A percentile compares a stretch with the other conserved stretches of the same genome.
Evolutionary conservation across 2,888 invertebrate genomes (phyloP).

Genomic region (Nephrocerus scutellatus): DNA sequence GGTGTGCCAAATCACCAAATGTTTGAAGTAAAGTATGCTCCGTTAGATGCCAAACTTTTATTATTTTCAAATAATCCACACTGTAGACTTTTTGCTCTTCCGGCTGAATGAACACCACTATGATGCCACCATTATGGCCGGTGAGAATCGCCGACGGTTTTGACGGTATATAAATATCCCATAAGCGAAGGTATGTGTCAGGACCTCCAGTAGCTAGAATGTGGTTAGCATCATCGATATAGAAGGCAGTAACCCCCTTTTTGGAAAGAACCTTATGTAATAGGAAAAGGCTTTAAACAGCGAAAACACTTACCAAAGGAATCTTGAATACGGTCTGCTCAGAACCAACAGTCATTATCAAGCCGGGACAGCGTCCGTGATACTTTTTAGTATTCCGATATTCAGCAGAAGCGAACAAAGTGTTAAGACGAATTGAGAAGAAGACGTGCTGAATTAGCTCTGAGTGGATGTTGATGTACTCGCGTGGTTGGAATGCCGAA

Average conservation of each 20-base stretch:
- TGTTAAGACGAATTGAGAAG: constrained; percentile 59
- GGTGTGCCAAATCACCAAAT: constrained; percentile 57
- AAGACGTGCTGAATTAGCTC: constrained; percentile 67
- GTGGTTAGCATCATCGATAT: constrained; percentile 54
- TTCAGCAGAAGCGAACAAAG: constrained; percentile 63
- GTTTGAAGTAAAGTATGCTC: constrained; percentile 61
- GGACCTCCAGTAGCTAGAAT: constrained; percentile 65
- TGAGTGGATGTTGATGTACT: constrained; percentile 54
- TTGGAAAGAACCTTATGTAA: background rate
- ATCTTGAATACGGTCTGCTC: constrained; percentile 37
- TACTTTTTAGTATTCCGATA: constrained; percentile 46
- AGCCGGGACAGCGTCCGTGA: constrained; percentile 38
- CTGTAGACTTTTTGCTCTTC: constrained; percentile 62
- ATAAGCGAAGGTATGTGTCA: constrained; percentile 66
- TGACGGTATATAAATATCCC: constrained; percentile 72
- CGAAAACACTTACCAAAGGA: constrained; percentile 28
- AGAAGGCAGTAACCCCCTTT: constrained; percentile 59
- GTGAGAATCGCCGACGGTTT: constrained; percentile 57
- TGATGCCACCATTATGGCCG: constrained; percentile 66
- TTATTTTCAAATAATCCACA: constrained; percentile 60
- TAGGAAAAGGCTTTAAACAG: background rate
- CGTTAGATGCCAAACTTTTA: constrained; percentile 72
- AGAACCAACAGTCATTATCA: constrained; percentile 32
- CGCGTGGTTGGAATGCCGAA: constrained; percentile 50
- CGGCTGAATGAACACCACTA: constrained; percentile 61